Evolutionary conservation across 2,113 vertebrate species (phyloP).

Genomic region (Erinaceus europaeus): DNA sequence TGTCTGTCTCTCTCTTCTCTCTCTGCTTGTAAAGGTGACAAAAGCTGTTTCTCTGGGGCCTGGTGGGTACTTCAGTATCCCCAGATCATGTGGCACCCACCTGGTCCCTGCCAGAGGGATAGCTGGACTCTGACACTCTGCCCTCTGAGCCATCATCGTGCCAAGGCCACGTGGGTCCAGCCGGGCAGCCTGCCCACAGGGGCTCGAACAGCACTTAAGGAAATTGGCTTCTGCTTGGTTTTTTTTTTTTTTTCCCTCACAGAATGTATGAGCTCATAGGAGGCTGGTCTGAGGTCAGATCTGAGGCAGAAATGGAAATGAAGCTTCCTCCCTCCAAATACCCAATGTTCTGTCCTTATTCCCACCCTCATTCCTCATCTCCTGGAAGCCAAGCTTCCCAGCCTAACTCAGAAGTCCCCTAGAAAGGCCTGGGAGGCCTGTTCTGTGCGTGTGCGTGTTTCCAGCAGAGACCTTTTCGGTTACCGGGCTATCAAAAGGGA

Average conservation of each 20-base stretch:
- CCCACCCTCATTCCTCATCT: neutral
- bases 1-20: neutral
- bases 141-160: neutral
- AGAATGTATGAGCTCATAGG: neutral
- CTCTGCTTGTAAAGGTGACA: too few relatives aligned
- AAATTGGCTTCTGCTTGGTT: neutral
- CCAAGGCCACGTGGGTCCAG: neutral
- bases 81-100: neutral
- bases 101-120: neutral
- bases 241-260: too few relatives aligned
- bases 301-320: neutral
- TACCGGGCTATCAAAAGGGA: too few relatives aligned
- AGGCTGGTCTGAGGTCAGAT: neutral
- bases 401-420: neutral
- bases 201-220: neutral
- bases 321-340: neutral
- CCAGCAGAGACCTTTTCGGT: too few relatives aligned
- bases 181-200: neutral
- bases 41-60: neutral
- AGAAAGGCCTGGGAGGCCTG: neutral
- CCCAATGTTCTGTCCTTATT: neutral
- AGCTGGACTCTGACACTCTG: rapidly evolving
- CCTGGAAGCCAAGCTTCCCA: neutral
- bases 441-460: too few relatives aligned
- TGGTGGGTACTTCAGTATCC: too few relatives aligned